Base-by-base conservation (phyloP, 2,113 vertebrate genomes). In the Fregata magnificens region DNA sequence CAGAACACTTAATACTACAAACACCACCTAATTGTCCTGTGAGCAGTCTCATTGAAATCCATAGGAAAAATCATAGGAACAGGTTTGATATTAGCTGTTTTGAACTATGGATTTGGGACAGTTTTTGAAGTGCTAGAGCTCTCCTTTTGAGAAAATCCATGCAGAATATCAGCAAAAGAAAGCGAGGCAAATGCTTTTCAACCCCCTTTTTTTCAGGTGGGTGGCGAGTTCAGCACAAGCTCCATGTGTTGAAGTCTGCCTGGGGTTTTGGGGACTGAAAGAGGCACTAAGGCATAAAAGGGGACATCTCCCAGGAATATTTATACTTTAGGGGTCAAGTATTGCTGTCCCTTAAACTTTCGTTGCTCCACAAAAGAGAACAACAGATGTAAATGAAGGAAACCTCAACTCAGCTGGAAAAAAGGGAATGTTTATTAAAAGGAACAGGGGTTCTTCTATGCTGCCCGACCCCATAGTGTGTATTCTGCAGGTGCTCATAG, bases 401-500 rank as follows among this genome's bases (percentile, higher is more conserved):
- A 66, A 45, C 9, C 34, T 81, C 32, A 40, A 2, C 10, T 32
- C 42, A 24, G 22, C 32, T 71, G 69, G 53, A 26, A 52, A 76
- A 81, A 65, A 0, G 1, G 40, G 76, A 70, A 49, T 9, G 45
- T 34, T 93, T 21, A 6, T 58, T n/a, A 4, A 32, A 67, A 59
- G 52, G 34, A 22, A 15, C 11, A 10, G 22, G 26, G 14, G 7
- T 56, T n/a, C 7, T 59, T 47, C 38, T 56, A 4, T 18, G 47
- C 53, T 85, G 49, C 50, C 52, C 0, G 1, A 53, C 45, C 67
- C 47, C 20, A 3, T 4, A 5, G 55, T 0, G 3, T 21, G 38
- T 16, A 0, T 82, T 67, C 63, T 45, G 61, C n/a, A 19, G 65
- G 47, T 52, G 38, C 52, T 71, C 34, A 0, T 3, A 25, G 42